phyloP scores from a whole-genome alignment of 2,888 invertebrate genomes.

The Idaea aversata region DNA sequence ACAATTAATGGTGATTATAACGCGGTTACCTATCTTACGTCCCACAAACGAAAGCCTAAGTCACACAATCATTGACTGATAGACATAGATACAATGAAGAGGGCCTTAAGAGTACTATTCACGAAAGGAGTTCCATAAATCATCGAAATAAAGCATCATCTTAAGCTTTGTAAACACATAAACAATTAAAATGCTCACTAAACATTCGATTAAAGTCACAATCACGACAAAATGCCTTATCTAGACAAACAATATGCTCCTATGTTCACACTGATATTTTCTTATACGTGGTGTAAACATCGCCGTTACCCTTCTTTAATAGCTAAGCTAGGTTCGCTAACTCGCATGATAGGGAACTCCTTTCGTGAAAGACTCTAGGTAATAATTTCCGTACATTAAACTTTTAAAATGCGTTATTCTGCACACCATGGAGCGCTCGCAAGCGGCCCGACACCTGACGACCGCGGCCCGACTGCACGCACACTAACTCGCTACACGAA shows the following conservation, averaged over 20 bases:
- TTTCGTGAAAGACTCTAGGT: not conserved
- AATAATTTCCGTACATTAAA: not conserved
- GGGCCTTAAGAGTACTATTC: not conserved
- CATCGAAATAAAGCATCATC: not conserved
- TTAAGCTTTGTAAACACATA: not conserved
- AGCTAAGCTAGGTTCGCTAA: too few species aligned
- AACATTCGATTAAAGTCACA: not conserved
- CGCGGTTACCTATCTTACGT: slow-evolving; percentile 9
- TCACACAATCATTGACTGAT: not conserved
- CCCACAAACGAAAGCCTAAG: not conserved
- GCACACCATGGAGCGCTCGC: too few species aligned
- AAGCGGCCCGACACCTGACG: too few species aligned
- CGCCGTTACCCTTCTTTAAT: too few species aligned
- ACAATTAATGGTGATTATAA: slow-evolving; percentile 6
- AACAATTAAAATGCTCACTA: not conserved
- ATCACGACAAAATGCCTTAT: not conserved
- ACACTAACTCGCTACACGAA: not conserved
- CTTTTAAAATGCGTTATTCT: not conserved
- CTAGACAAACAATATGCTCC: not conserved
- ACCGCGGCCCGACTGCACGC: not conserved
- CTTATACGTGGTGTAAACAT: too few species aligned
- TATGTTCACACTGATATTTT: too few species aligned
- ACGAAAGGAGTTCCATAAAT: not conserved
- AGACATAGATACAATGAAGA: not conserved
- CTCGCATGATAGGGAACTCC: not conserved